Percentiles rank a stretch among this genome's conserved stretches.
Conservation (phyloP, 2,113 vertebrate genomes). For the Mustelus asterias region DNA sequence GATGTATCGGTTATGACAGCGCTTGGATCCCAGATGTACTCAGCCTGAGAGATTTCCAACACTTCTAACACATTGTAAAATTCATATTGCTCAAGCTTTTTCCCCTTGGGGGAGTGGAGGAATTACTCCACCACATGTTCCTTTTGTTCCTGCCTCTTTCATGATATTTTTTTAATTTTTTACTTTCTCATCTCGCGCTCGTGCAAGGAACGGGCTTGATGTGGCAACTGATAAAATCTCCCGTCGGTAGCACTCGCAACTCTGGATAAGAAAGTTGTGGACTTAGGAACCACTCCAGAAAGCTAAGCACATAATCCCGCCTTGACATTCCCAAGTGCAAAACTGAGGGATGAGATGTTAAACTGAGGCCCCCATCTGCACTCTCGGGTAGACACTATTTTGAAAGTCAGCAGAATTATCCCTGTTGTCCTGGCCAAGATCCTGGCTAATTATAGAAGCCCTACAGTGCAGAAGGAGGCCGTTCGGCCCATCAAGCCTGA, state of each 20-base stretch:
- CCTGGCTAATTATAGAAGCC: neutral
- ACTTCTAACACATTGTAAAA: neutral
- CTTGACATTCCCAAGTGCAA: neutral
- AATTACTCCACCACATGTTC: slow-evolving; percentile 27
- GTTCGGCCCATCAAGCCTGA: too few species aligned
- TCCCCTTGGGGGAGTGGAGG: neutral
- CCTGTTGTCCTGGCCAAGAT: neutral
- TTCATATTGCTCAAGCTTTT: neutral
- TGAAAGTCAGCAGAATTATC: neutral
- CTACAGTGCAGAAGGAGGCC: too few species aligned
- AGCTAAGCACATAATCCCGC: neutral
- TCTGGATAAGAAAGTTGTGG: neutral
- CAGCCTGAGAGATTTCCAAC: neutral
- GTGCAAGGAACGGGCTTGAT: neutral
- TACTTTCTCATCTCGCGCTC: neutral
- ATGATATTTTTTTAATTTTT: neutral
- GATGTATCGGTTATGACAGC: slow-evolving; percentile 14
- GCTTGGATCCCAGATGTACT: slow-evolving; percentile 12
- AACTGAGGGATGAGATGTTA: neutral
- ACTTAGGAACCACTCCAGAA: neutral
- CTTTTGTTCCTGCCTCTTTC: slow-evolving; percentile 2
- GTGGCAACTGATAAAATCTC: slow-evolving; percentile 11
- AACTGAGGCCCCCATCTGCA: neutral
- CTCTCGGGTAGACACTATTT: neutral
- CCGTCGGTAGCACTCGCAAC: neutral